Conservation (phyloP, 2,888 invertebrate genomes). For the Eupithecia centaureata region DNA sequence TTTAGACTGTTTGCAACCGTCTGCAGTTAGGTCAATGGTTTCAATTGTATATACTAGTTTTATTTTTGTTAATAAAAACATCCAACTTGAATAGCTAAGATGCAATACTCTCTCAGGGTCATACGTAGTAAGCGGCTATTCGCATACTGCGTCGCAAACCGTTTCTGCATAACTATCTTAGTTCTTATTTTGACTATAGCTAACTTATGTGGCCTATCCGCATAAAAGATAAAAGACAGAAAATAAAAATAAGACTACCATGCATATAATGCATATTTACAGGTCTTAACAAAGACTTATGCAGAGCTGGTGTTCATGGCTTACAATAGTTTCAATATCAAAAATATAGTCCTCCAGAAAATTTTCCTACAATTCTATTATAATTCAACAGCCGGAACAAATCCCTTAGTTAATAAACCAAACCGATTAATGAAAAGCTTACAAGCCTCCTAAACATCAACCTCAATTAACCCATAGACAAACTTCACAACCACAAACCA, state of each 20-base stretch:
- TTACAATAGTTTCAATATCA: background rate
- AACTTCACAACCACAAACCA: conserved; percentile 45
- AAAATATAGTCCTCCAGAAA: background rate
- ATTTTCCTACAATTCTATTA: background rate
- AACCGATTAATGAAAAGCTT: background rate
- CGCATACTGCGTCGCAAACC: too few relatives aligned
- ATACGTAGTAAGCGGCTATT: too few relatives aligned
- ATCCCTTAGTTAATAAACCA: background rate
- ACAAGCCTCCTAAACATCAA: conserved; percentile 18
- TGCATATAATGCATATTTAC: too few relatives aligned
- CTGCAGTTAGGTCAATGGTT: too few relatives aligned
- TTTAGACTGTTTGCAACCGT: too few relatives aligned
- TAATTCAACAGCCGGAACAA: background rate
- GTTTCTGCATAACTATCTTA: too few relatives aligned
- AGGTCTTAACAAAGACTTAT: too few relatives aligned
- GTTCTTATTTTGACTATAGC: background rate
- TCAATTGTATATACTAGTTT: too few relatives aligned
- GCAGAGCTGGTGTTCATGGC: too few relatives aligned
- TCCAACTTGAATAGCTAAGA: too few relatives aligned
- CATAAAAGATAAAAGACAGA: background rate
- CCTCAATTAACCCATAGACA: conserved; percentile 43
- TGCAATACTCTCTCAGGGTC: too few relatives aligned
- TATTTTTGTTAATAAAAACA: too few relatives aligned
- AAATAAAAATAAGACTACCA: background rate
- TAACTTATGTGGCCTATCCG: background rate